These are phyloP conservation scores for Pandion haliaetus DNA, from an alignment of 2,113 vertebrate species.

Conservation along the genomic window DNA sequence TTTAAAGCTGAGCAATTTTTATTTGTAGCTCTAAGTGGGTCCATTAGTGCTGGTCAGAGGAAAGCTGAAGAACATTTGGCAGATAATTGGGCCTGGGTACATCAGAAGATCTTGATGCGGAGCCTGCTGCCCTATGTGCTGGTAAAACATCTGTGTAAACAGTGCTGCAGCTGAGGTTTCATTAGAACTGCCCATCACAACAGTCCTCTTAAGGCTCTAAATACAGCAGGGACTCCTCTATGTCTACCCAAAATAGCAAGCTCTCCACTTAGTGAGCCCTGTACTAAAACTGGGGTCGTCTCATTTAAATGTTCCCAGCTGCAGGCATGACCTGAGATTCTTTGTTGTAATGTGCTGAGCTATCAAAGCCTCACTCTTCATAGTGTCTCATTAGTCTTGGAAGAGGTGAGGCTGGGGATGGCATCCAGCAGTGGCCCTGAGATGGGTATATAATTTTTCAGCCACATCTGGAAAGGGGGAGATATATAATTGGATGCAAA, in stretches of 20 bases:
- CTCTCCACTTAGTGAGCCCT: background rate
- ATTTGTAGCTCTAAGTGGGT: constrained; percentile 5
- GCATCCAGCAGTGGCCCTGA: background rate
- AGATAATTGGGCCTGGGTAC: constrained; percentile 39
- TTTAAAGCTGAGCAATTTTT: constrained; percentile 1
- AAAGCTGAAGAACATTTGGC: constrained; percentile 11
- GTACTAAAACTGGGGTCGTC: background rate
- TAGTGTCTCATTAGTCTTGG: background rate
- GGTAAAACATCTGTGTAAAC: constrained; percentile 1
- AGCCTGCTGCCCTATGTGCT: background rate
- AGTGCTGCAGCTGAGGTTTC: constrained; percentile 9
- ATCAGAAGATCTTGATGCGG: background rate
- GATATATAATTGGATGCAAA: background rate
- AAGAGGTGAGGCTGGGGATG: background rate
- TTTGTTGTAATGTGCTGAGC: background rate
- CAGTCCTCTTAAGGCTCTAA: background rate
- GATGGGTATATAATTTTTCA: background rate
- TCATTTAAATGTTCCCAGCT: background rate
- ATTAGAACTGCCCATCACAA: background rate
- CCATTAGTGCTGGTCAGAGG: constrained; percentile 16
- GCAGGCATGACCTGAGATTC: background rate
- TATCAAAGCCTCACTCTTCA: background rate
- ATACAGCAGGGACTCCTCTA: background rate
- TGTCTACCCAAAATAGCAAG: background rate
- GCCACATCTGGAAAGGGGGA: constrained; percentile 5